Percentiles rank a stretch among this genome's conserved stretches.
Evolutionary conservation across 2,888 invertebrate species (phyloP).

Genomic region (Alentia gelatinosa): DNA sequence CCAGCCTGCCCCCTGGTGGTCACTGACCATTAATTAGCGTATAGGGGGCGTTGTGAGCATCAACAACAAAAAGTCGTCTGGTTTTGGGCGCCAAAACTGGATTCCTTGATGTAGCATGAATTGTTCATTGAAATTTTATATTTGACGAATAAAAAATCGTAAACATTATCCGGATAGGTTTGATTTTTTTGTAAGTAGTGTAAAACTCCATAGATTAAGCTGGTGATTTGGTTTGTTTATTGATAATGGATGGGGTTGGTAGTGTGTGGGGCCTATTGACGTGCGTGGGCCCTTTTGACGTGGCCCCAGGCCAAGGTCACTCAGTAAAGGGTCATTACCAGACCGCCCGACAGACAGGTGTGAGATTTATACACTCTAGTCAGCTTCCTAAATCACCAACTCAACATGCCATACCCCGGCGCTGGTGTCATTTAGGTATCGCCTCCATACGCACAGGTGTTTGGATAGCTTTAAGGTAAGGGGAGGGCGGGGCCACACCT

Average conservation of each 20-base stretch:
- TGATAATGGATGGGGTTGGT: not conserved
- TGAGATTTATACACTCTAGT: not conserved
- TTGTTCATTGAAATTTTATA: not conserved
- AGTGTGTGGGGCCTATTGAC: not conserved
- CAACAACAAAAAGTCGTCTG: not conserved
- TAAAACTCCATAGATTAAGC: too few species aligned
- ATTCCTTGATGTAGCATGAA: not conserved
- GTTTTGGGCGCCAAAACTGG: not conserved
- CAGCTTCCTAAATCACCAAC: not conserved
- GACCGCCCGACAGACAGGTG: not conserved
- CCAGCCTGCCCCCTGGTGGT: not conserved
- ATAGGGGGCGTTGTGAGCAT: not conserved
- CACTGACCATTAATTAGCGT: not conserved
- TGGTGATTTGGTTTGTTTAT: not conserved
- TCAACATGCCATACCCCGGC: not conserved
- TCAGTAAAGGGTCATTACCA: not conserved
- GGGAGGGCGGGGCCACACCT: not conserved
- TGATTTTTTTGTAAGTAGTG: not conserved
- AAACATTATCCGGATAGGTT: not conserved
- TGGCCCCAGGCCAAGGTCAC: not conserved
- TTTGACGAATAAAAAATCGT: not conserved
- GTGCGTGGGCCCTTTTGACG: too few species aligned
- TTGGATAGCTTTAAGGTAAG: not conserved
- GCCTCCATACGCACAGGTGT: not conserved
- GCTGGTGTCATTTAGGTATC: not conserved